Conservation (phyloP, 2,888 invertebrate genomes). For the Rhingia campestris region DNA sequence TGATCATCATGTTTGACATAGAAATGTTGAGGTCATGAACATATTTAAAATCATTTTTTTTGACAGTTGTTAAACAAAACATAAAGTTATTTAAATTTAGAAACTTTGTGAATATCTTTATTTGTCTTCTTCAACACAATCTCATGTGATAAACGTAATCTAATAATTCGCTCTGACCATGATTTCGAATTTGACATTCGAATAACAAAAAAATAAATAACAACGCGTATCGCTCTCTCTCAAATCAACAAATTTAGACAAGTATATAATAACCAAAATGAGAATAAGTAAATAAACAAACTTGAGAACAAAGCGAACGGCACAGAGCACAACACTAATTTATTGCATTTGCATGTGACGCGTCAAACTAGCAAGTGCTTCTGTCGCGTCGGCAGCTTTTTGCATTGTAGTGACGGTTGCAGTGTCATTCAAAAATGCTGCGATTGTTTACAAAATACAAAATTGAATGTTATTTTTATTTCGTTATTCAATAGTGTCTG, state of each 20-base stretch:
- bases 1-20: background rate
- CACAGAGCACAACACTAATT: background rate
- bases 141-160: conserved; percentile 37
- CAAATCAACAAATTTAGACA: conserved; percentile 2
- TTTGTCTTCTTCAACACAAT: conserved; percentile 1
- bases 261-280: conserved; percentile 7
- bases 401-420: conserved; percentile 4
- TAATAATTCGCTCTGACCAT: conserved; percentile 42
- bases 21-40: background rate
- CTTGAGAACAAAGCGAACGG: background rate
- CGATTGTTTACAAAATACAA: conserved; percentile 22
- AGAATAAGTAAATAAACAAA: conserved; percentile 13
- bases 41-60: background rate
- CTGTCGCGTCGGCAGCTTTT: conserved; percentile 13
- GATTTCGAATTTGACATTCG: conserved; percentile 55
- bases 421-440: conserved; percentile 2
- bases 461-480: conserved; percentile 5
- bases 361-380: conserved; percentile 39
- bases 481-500: background rate
- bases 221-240: background rate
- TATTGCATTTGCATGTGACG: conserved; percentile 16
- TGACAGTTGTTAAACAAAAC: background rate
- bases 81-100: conserved; percentile 50
- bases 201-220: conserved; percentile 1
- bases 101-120: conserved; percentile 5